Percentiles rank a stretch among this genome's conserved stretches.
Conservation (phyloP, 2,797 vertebrate species). For the Simalia tracyae region DNA sequence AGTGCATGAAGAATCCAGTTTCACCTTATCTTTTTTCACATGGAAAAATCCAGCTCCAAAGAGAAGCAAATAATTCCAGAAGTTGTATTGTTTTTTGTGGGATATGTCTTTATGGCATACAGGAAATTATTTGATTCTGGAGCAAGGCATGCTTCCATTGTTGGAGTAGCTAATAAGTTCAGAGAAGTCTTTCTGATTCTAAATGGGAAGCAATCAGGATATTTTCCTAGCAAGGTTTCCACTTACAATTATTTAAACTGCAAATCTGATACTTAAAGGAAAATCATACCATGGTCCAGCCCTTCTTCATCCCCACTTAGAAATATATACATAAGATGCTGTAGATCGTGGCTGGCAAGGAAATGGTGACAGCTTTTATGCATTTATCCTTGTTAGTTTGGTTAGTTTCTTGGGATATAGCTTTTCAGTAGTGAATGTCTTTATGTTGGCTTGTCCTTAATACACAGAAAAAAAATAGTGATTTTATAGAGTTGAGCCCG, state of each 20-base stretch:
- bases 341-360: constrained; percentile 3
- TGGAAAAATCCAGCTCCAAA: not conserved
- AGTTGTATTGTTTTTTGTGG: not conserved
- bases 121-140: not conserved
- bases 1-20: not conserved
- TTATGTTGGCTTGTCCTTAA: constrained; percentile 37
- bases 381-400: constrained; percentile 2
- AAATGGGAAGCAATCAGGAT: not conserved
- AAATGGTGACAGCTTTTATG: constrained; percentile 37
- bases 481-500: not conserved
- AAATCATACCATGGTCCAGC: not conserved
- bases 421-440: constrained; percentile 27
- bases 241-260: constrained; percentile 39
- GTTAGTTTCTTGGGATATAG: constrained; percentile 29
- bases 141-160: no score
- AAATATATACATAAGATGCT: constrained; percentile 13
- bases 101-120: not conserved
- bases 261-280: not conserved
- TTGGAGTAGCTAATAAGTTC: no score
- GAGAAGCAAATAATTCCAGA: not conserved
- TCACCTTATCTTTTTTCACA: no score
- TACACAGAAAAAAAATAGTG: constrained; percentile 15
- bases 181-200: no score
- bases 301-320: constrained; percentile 3
- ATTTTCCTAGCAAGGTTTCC: constrained; percentile 19